Conservation (phyloP, 1,140 invertebrate genomes). For the Hypothenemus hampei region DNA sequence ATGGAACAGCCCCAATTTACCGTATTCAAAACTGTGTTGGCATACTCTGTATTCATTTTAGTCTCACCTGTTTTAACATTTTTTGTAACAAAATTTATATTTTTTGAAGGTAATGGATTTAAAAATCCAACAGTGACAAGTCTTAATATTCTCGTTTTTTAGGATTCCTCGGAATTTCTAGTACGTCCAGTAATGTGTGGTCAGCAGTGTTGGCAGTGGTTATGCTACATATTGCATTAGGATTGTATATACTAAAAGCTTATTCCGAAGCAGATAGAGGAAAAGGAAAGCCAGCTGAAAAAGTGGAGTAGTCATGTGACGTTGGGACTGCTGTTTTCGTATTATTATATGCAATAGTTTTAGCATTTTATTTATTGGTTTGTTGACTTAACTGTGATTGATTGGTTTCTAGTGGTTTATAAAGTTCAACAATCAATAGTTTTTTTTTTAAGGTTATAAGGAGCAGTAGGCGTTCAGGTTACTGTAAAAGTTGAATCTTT, state of each 20-base stretch:
- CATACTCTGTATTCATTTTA: conserved; percentile 59
- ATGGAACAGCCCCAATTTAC: conserved; percentile 35
- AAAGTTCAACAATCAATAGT: neutral
- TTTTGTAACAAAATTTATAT: conserved; percentile 52
- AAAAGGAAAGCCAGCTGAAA: conserved; percentile 34
- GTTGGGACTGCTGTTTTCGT: neutral
- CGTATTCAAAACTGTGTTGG: conserved; percentile 58
- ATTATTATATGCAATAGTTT: neutral
- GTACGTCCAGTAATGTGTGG: conserved; percentile 65
- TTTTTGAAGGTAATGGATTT: conserved; percentile 58
- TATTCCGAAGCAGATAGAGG: conserved; percentile 54
- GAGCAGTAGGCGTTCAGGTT: neutral
- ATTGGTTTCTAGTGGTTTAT: neutral
- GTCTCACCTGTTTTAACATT: conserved; percentile 58
- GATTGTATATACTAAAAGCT: conserved; percentile 70
- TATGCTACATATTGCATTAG: conserved; percentile 65
- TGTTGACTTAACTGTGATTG: neutral
- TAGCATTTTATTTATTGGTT: neutral
- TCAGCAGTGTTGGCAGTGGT: conserved; percentile 66
- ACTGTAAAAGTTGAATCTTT: neutral
- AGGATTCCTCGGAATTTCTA: conserved; percentile 53
- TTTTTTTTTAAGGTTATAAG: neutral
- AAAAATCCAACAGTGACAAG: neutral
- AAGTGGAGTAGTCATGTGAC: conserved; percentile 36
- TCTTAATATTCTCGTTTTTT: conserved; percentile 34